A percentile compares a stretch with the other conserved stretches of the same genome.
Evolutionary conservation across 2,888 invertebrate species (phyloP).

Genomic region (Vandiemenella viatica): DNA sequence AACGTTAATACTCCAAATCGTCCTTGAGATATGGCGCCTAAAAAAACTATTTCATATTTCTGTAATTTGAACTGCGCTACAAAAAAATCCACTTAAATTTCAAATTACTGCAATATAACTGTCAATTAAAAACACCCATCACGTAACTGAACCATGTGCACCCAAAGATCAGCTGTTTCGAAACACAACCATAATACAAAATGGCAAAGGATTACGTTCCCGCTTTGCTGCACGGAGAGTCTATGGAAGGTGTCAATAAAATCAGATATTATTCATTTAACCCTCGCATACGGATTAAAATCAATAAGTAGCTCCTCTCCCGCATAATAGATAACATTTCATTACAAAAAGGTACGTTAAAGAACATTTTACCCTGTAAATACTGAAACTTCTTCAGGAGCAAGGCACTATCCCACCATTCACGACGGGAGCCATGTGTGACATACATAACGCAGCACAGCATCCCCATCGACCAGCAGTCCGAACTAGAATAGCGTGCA

Average conservation of each 20-base stretch:
- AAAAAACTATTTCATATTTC: neutral
- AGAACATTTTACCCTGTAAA: constrained; percentile 23
- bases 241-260: no score
- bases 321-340: no score
- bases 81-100: neutral
- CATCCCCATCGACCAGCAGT: constrained; percentile 24
- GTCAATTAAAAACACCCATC: no score
- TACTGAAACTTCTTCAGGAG: constrained; percentile 21
- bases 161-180: no score
- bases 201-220: constrained; percentile 3
- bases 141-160: no score
- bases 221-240: neutral
- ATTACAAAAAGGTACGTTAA: no score
- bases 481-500: constrained; percentile 19
- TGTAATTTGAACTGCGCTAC: neutral
- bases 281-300: no score
- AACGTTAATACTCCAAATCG: no score
- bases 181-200: constrained; percentile 2
- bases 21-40: constrained; percentile 10
- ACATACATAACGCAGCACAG: constrained; percentile 25
- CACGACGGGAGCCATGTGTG: constrained; percentile 27
- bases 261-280: no score
- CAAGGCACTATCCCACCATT: constrained; percentile 22
- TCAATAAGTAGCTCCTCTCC: no score
- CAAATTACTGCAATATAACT: no score